Base-by-base conservation (phyloP, 30 jellyfish, hydroid and myxozoan species). In the Euphysa ruthae region DNA sequence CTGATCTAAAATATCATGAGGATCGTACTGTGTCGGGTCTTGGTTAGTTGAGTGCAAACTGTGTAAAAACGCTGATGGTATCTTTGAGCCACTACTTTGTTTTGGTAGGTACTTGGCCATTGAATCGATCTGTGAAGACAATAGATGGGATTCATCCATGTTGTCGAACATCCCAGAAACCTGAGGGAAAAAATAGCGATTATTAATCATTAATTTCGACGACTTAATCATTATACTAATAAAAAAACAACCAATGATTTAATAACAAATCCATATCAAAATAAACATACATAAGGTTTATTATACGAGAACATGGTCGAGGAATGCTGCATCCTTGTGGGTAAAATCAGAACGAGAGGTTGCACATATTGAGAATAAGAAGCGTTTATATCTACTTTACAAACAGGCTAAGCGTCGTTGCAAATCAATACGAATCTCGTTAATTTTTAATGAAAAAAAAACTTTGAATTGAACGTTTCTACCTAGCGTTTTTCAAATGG, bases 11-110 rank as follows among this genome's bases (percentile, higher is more conserved):
- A 87, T 87, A 70, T 87, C 97, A 55, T 87, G 97, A 13, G 97
- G 97, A 63, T 87, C 97, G 81, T 87, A 87, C 30, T 78, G 94
- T 5, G 96, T 85, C 30, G 97, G 97, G 69, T 87, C 97, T 13
- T 93, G 97, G 68, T 87, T 87, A 4, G 96, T 68, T 21, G 97
- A 94, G 56, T 87, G 97, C 34, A 87, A 62, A 43, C 97, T 87
- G 44, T 87, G 94, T 70, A 87, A 61, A 51, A 87, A 87, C 10
- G 97, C 97, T 26, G 94, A 69, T 26, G 84, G 97, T 93, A 87
- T 72, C 70, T 87, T 87, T 16, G 91, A 69, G 15, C 69, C 78
- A 2, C 78, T 16, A 24, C 83, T 46, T 34, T 83, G 97, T 70
- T 87, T 87, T 28, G 97, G 97, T 50, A 87, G 77, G 69, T 87